A percentile compares a stretch with the other conserved stretches of the same genome.
These are phyloP conservation scores for Pimephales promelas DNA, from an alignment of 2,113 vertebrate genomes.

Conservation along the genomic window DNA sequence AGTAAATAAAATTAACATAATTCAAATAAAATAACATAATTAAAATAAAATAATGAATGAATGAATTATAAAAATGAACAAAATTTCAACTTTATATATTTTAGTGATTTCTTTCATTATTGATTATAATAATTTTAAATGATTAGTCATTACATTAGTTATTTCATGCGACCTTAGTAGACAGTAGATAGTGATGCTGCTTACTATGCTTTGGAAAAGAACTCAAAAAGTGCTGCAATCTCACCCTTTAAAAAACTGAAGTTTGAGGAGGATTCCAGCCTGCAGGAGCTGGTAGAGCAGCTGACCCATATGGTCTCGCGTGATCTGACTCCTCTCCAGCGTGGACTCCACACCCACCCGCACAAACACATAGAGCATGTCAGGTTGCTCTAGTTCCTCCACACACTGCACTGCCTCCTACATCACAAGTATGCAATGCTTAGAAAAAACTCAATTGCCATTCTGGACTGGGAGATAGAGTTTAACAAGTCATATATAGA, in stretches of 20 bases:
- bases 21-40: no score
- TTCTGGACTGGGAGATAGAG: neutral
- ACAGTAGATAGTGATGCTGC: neutral
- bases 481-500: neutral
- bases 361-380: slow-evolving; percentile 86
- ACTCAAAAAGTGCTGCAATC: slow-evolving; percentile 55
- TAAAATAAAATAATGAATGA: no score
- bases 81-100: no score
- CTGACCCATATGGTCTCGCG: slow-evolving; percentile 95
- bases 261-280: slow-evolving; percentile 83
- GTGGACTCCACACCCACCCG: slow-evolving; percentile 91
- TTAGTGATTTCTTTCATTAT: no score
- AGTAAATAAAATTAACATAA: no score
- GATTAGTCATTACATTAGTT: no score
- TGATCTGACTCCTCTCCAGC: slow-evolving; percentile 93
- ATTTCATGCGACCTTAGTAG: neutral
- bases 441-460: neutral
- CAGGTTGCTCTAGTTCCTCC: slow-evolving; percentile 84
- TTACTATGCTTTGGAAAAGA: neutral
- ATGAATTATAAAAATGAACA: no score
- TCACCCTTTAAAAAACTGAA: slow-evolving; percentile 93
- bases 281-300: slow-evolving; percentile 90
- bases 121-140: no score
- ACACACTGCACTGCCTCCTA: slow-evolving; percentile 96
- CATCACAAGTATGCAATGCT: slow-evolving; percentile 18